A percentile compares a stretch with the other conserved stretches of the same genome.
Evolutionary conservation across 1,140 invertebrate genomes (phyloP).

Genomic region (Macrosteles quadrilineatus): DNA sequence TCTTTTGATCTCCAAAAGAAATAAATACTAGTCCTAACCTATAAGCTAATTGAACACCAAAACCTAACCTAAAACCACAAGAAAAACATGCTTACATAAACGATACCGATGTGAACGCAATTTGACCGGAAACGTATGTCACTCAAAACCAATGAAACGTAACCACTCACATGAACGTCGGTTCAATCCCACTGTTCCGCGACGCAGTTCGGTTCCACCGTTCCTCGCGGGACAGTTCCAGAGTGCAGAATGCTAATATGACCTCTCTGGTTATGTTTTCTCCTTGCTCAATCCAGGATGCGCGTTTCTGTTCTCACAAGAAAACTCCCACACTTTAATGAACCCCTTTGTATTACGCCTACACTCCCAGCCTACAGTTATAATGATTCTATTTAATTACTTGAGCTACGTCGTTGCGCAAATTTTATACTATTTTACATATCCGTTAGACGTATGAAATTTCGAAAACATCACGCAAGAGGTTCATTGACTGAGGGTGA

Average conservation of each 20-base stretch:
- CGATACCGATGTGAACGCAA: too few species aligned
- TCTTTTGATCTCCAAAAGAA: too few species aligned
- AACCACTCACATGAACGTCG: too few species aligned
- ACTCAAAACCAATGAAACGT: too few species aligned
- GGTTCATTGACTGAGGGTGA: slow-evolving; percentile 4
- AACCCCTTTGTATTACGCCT: slow-evolving; percentile 14
- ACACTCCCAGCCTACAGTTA: slow-evolving; percentile 18
- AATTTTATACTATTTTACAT: slow-evolving; percentile 26
- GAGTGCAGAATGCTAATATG: slow-evolving; percentile 27
- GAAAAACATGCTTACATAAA: too few species aligned
- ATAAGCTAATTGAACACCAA: too few species aligned
- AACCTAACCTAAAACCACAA: too few species aligned
- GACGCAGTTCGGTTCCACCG: too few species aligned
- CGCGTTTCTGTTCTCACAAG: slow-evolving; percentile 28
- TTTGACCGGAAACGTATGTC: too few species aligned
- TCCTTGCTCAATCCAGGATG: slow-evolving; percentile 30
- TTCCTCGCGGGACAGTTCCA: neutral
- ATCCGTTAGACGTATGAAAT: slow-evolving; percentile 21
- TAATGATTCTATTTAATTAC: slow-evolving; percentile 32
- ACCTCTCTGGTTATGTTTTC: slow-evolving; percentile 25
- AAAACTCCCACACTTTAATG: slow-evolving; percentile 32
- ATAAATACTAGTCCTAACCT: too few species aligned
- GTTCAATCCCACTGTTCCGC: too few species aligned
- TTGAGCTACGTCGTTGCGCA: slow-evolving; percentile 6
- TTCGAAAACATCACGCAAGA: slow-evolving; percentile 19